Evolutionary conservation across 2,113 vertebrate species (phyloP), one percentile per base, ranked within the genome.

Genomic region (Nannospalax galili): DNA sequence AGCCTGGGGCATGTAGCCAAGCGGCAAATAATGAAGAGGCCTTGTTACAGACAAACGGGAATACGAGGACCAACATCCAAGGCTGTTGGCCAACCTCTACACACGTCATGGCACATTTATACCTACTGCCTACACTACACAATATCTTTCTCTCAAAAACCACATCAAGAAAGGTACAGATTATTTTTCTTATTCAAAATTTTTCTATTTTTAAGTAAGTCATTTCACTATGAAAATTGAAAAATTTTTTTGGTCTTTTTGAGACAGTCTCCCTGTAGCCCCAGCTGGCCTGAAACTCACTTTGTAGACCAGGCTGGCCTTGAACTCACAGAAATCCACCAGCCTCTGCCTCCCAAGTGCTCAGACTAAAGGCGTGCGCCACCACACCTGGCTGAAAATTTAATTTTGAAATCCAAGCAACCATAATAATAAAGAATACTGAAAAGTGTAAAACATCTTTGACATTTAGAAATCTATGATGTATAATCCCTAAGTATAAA

Each of bases 221-320:
- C 73, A 19, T 77, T 80, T 78, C 30, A 84, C 24, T 79, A 69
- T 82, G 16, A 82, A 92, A 95, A n/a, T n/a, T n/a, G n/a, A n/a
- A n/a, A n/a, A n/a, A n/a, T n/a, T n/a, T n/a, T n/a, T n/a, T n/a
- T n/a, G n/a, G n/a, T n/a, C n/a, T n/a, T n/a, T n/a, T n/a, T n/a
- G n/a, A n/a, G n/a, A n/a, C n/a, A n/a, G n/a, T n/a, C n/a, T n/a
- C n/a, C n/a, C n/a, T n/a, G n/a, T n/a, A n/a, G n/a, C n/a, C n/a
- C n/a, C n/a, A n/a, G n/a, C n/a, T n/a, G n/a, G n/a, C n/a, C n/a
- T n/a, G n/a, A n/a, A n/a, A n/a, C n/a, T n/a, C n/a, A n/a, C n/a
- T n/a, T n/a, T n/a, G n/a, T n/a, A n/a, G n/a, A n/a, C n/a, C n/a
- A n/a, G n/a, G n/a, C n/a, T n/a, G n/a, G n/a, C n/a, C n/a, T n/a